Base-by-base conservation (phyloP, 2,797 vertebrate genomes). In the Gymnopithys bicolor region DNA sequence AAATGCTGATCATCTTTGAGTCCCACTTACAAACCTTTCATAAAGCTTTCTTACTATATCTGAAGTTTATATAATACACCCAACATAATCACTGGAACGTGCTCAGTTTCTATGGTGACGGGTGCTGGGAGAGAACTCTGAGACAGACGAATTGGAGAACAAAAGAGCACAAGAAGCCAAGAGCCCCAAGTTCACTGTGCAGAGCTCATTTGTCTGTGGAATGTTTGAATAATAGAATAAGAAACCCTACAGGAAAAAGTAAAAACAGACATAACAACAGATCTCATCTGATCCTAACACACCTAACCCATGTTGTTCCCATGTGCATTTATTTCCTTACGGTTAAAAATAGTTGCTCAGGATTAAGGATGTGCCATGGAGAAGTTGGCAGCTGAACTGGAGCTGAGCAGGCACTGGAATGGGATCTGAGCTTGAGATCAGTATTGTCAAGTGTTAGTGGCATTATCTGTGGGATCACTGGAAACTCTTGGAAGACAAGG, bases 21-120 rank as follows among this genome's bases (percentile, higher is more conserved):
- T 33, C 70, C 79, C 81, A 73, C 69, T 89, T 62, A 77, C 45
- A 90, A 68, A 58, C 66, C 43, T 76, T 74, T 28, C 10, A 3
- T 56, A 84, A 77, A 68, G 49, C 82, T 74, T 75, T 69, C 81
- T 82, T 79, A 87, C 67, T 91, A 37, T 84, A 81, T 59, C 83
- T 83, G 84, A 84, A 91, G 69, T 82, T 92, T 94, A 96, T 92
- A 37, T 95, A 96, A 95, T 78, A 83, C 63, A 64, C 70, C 87
- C 84, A 95, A 68, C 41, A 46, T 75, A 95, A 94, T 91, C 92
- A 74, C 49, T 94, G 92, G 84, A 97, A 94, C 94, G 92, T 95
- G 93, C 92, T 91, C 73, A 8, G 97, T 97, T 97, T 90, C 97
- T 96, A 97, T 97, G 96, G 97, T 86, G 96, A 97, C 43, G 45